Base-by-base conservation (phyloP, 1,140 invertebrate genomes). In the Caenorhabditis brenneri region DNA sequence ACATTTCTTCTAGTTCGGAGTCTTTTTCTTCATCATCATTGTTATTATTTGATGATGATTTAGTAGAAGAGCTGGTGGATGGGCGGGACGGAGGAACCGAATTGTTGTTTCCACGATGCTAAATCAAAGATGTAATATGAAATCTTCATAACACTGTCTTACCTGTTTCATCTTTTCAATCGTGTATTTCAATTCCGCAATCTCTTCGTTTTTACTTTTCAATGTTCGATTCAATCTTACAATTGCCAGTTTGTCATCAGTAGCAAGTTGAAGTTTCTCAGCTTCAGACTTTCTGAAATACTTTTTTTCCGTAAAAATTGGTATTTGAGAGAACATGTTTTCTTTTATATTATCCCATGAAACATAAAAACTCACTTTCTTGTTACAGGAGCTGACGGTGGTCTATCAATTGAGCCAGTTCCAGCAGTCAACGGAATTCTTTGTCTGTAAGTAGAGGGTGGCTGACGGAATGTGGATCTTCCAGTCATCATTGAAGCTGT, bases 401-500 rank as follows among this genome's bases (percentile, higher is more conserved):
- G 27, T 53, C 31, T 12, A 31, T 84, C 36, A 81, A 39, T 48
- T 1, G 36, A 46, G 48, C 51, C 58, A 53, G 29, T 39, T n/a
- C 42, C 29, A 39, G n/a, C 69, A 42, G 82, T 49, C 1, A 49
- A 15, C 19, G 83, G 78, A 33, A 15, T 60, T 16, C 29, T 16
- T 12, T 36, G 58, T 39, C 79, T 22, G 19, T 46, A 36, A 16
- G 84, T 85, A 0, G 84, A 85, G 1, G 80, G 79, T 2, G 79
- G 65, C 36, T 74, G 80, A 10, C 79, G 39, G 29, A 74, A 81
- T 27, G 83, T 86, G 1, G 83, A 81, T 86, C 88, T 84, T 51
- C 86, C 87, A 36, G 88, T 88, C 51, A 88, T 81, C 16, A 74
- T 53, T 19, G 82, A 85, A 39, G 89, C 82, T 19, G 88, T 88